Percentiles rank a stretch among this genome's conserved stretches.
phyloP scores from a whole-genome alignment of 2,797 vertebrate species.

The Falco novaeseelandiae region DNA sequence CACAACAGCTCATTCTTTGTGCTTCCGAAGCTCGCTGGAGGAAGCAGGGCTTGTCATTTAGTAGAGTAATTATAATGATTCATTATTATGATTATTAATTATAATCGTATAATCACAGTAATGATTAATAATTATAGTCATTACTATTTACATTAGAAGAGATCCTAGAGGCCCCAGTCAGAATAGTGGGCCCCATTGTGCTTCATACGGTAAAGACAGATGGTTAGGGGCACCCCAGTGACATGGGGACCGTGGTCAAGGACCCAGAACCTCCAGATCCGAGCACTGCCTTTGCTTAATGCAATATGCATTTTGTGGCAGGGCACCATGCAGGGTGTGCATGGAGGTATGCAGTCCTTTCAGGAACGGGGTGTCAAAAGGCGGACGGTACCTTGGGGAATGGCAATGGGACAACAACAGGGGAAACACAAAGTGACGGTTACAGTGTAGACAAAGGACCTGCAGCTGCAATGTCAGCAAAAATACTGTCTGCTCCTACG shows the following conservation, averaged over 20 bases:
- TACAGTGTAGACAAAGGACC: background rate
- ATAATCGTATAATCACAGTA: conserved; percentile 60
- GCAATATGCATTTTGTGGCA: rapidly evolving
- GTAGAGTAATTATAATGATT: conserved; percentile 60
- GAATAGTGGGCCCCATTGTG: background rate
- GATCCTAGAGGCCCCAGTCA: conserved; percentile 15
- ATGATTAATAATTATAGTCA: conserved; percentile 69
- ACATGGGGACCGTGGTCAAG: background rate
- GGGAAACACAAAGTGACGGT: background rate
- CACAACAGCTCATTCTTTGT: conserved; percentile 24
- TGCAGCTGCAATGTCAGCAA: background rate
- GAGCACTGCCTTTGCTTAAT: rapidly evolving
- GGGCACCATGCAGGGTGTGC: rapidly evolving
- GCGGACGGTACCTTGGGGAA: background rate
- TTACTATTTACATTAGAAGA: conserved; percentile 56
- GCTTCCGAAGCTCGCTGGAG: background rate
- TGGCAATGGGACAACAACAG: background rate
- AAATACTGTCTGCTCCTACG: rapidly evolving
- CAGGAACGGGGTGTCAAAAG: rapidly evolving
- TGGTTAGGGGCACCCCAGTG: background rate
- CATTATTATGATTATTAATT: conserved; percentile 68
- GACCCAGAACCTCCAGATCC: background rate
- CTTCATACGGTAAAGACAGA: background rate
- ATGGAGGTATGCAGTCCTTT: background rate
- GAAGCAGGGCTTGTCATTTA: conserved; percentile 55